A percentile compares a stretch with the other conserved stretches of the same genome.
Conservation (phyloP, 2,888 invertebrate species). For the Agrilus biguttatus region DNA sequence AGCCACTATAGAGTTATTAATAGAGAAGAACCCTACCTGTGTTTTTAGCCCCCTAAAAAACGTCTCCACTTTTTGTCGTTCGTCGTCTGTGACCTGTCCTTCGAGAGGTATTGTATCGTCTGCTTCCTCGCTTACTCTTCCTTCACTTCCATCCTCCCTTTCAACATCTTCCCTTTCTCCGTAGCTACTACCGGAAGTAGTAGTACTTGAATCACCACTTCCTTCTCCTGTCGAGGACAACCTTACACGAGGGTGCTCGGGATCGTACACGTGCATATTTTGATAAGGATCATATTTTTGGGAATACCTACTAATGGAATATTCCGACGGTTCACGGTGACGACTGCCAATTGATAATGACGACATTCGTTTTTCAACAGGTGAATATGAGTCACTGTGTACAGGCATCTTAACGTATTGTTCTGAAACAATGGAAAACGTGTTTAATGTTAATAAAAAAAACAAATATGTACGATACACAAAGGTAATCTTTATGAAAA, state of each 20-base stretch:
- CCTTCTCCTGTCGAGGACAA: slow-evolving; percentile 47
- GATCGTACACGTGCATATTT: slow-evolving; percentile 19
- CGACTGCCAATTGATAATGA: slow-evolving; percentile 20
- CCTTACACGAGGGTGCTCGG: slow-evolving; percentile 31
- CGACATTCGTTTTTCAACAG: slow-evolving; percentile 22
- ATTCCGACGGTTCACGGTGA: slow-evolving; percentile 17
- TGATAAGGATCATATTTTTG: slow-evolving; percentile 28
- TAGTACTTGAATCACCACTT: slow-evolving; percentile 33
- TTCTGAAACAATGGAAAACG: too few species aligned
- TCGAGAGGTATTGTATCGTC: slow-evolving; percentile 28
- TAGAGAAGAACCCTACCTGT: slow-evolving; percentile 32
- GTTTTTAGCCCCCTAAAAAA: slow-evolving; percentile 66
- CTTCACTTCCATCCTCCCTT: slow-evolving; percentile 41
- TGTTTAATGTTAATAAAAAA: too few species aligned
- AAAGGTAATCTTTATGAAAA: too few species aligned
- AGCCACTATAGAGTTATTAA: background rate
- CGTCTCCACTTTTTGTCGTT: slow-evolving; percentile 54
- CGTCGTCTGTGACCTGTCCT: slow-evolving; percentile 43
- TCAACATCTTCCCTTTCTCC: slow-evolving; percentile 27
- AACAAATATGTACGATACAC: too few species aligned
- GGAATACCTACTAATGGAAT: slow-evolving; percentile 20
- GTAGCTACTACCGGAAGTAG: slow-evolving; percentile 34
- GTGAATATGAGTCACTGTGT: slow-evolving; percentile 5
- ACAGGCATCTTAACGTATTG: too few species aligned
- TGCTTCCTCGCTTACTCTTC: slow-evolving; percentile 30